phyloP scores from a whole-genome alignment of 2,113 vertebrate species.

The Barnardius zonarius region DNA sequence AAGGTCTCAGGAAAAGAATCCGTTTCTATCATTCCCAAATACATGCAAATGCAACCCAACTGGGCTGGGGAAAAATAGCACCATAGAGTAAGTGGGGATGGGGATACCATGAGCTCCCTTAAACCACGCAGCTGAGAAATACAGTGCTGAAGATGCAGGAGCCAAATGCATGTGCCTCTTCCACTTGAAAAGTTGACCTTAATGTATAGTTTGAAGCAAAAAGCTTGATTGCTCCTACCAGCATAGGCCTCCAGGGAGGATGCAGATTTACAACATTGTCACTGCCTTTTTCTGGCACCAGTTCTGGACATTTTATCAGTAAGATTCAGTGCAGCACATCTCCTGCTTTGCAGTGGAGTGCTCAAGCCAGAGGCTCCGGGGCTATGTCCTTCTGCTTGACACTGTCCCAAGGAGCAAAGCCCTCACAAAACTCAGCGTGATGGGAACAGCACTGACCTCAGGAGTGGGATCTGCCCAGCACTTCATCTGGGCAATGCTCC shows the following conservation, averaged over 20 bases:
- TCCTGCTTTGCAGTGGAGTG: neutral
- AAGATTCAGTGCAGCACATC: neutral
- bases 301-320: neutral
- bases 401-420: neutral
- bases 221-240: neutral
- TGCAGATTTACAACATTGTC: neutral
- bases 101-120: neutral
- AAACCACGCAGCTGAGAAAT: neutral
- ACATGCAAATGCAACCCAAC: neutral
- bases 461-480: neutral
- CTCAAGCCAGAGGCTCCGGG: neutral
- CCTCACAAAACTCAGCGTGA: neutral
- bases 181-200: neutral
- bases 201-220: neutral
- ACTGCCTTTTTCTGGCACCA: neutral
- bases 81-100: neutral
- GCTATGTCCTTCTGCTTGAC: neutral
- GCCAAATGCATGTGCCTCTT: neutral
- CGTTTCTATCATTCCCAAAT: neutral
- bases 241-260: neutral
- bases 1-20: neutral
- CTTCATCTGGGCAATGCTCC: neutral
- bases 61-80: neutral
- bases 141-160: rapidly evolving
- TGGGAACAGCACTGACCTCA: neutral